These are phyloP conservation scores for Leptosomus discolor DNA, from an alignment of 2,113 vertebrate species.

Conservation along the genomic window DNA sequence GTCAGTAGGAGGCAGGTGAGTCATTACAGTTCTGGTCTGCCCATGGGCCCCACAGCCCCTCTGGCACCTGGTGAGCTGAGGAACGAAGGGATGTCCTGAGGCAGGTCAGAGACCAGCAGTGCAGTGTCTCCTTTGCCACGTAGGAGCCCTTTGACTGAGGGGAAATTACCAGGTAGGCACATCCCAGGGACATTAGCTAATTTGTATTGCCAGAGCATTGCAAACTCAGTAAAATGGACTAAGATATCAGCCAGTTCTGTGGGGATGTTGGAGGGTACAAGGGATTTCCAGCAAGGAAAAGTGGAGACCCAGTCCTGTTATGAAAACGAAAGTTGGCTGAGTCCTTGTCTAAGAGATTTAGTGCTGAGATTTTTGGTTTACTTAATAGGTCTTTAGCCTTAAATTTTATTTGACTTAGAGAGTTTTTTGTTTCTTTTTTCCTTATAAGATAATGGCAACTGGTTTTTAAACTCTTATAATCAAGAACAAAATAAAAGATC, in stretches of 20 bases:
- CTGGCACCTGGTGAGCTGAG: not conserved
- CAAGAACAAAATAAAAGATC: not conserved
- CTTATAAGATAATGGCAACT: not conserved
- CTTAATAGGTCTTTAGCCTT: not conserved
- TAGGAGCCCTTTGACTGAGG: not conserved
- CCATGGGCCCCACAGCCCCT: not conserved
- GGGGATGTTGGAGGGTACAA: not conserved
- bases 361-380: not conserved
- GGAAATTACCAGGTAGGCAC: no score
- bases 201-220: not conserved
- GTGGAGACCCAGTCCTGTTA: not conserved
- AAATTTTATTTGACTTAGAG: not conserved
- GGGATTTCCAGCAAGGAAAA: not conserved
- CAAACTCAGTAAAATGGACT: not conserved
- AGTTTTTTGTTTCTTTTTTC: accelerated
- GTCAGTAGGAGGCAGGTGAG: not conserved
- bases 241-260: not conserved
- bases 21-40: not conserved
- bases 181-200: not conserved
- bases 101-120: accelerated
- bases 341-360: not conserved
- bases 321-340: not conserved
- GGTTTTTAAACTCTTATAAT: not conserved
- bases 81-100: not conserved
- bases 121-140: not conserved